A percentile compares a stretch with the other conserved stretches of the same genome.
Conservation (phyloP, 2,113 vertebrate genomes). For the Podilymbus podiceps region DNA sequence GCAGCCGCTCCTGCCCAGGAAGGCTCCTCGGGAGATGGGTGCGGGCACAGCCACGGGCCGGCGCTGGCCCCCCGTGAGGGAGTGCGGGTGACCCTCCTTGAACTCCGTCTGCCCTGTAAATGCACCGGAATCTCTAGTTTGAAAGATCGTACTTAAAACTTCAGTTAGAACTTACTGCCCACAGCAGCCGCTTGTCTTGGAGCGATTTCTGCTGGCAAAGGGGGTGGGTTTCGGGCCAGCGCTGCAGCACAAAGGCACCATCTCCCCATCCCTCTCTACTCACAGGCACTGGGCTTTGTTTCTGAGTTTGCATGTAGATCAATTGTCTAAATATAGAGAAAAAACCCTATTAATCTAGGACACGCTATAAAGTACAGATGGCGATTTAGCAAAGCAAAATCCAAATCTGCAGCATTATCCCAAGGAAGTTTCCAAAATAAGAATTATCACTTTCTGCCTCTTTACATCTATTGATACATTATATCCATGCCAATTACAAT, state of each 20-base stretch:
- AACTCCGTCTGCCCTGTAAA: neutral
- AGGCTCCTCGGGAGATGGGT: too few species aligned
- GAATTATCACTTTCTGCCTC: neutral
- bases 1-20: neutral
- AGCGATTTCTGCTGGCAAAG: neutral
- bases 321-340: neutral
- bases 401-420: neutral
- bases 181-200: neutral
- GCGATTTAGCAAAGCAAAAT: neutral
- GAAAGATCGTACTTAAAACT: neutral
- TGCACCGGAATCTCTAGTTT: neutral
- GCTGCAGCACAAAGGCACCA: accelerated
- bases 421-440: neutral
- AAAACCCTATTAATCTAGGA: neutral
- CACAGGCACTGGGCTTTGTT: accelerated
- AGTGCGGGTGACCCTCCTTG: too few species aligned
- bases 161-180: neutral
- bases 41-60: accelerated
- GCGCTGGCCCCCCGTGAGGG: too few species aligned
- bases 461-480: neutral
- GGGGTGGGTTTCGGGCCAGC: neutral
- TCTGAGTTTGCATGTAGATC: neutral
- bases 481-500: neutral
- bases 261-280: neutral
- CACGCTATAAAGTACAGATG: neutral